Conservation (phyloP, 2,113 vertebrate species). For the Cinclus mexicanus region DNA sequence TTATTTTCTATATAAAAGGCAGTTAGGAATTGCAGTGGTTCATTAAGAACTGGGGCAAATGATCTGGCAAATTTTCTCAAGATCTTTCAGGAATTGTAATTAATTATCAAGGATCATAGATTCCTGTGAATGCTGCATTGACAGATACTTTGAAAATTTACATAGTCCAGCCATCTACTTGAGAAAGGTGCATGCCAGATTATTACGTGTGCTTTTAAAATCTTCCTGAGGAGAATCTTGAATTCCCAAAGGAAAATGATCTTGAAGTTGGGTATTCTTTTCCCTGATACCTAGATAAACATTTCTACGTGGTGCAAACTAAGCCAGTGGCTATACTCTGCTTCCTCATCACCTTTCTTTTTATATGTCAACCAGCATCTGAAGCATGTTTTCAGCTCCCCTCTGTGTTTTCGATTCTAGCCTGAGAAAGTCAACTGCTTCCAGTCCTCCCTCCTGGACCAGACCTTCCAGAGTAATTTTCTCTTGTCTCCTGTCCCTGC, state of each 20-base stretch:
- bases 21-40: not conserved
- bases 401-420: not conserved
- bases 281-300: not conserved
- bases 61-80: not conserved
- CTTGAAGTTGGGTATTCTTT: not conserved
- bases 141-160: not conserved
- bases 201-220: not conserved
- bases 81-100: not conserved
- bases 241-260: not conserved
- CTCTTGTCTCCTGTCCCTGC: not conserved
- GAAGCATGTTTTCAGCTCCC: not conserved
- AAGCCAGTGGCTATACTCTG: not conserved
- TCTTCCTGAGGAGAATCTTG: not conserved
- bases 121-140: rapidly evolving
- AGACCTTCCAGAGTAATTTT: not conserved
- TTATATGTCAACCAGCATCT: not conserved
- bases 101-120: not conserved
- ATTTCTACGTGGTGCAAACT: not conserved
- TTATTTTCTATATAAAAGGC: not conserved
- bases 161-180: not conserved
- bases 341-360: not conserved
- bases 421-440: not conserved
- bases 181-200: not conserved
- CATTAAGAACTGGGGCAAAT: not conserved
- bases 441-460: not conserved